These are phyloP conservation scores for Pedetes capensis DNA, from an alignment of 2,113 vertebrate species.

Conservation along the genomic window DNA sequence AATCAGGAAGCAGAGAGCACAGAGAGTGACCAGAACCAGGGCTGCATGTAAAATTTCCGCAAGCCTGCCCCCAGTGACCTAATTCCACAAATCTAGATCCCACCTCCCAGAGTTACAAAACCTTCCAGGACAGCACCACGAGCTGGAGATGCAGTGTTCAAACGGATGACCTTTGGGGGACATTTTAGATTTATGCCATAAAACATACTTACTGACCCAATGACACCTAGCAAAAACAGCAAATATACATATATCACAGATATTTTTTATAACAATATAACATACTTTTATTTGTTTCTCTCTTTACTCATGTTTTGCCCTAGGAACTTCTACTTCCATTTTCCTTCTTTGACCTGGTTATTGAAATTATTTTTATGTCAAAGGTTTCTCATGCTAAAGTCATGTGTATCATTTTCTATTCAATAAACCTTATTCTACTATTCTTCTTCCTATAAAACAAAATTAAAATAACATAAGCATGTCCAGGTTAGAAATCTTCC, in stretches of 20 bases:
- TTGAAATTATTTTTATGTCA: not conserved
- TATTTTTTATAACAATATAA: not conserved
- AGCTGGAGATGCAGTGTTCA: no score
- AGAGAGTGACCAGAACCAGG: no score
- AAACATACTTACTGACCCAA: no score
- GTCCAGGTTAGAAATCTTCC: not conserved
- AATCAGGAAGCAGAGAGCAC: no score
- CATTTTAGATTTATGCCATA: no score
- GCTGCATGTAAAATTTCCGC: no score
- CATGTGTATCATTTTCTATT: not conserved
- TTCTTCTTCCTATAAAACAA: not conserved
- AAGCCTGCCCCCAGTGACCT: no score
- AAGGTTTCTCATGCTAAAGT: not conserved
- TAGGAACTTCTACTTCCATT: conserved; percentile 18
- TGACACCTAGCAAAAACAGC: no score
- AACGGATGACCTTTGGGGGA: no score
- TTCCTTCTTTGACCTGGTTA: conserved; percentile 17
- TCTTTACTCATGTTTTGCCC: not conserved
- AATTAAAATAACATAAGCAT: conserved; percentile 18
- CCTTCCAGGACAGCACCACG: no score
- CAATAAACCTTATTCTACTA: not conserved
- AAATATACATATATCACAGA: not conserved
- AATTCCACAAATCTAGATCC: no score
- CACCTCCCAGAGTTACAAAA: no score
- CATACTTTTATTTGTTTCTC: not conserved